Evolutionary conservation across 92 coral and sea anemone species (phyloP), one percentile per base, ranked within the genome.

Genomic region (Actinostola sp.): DNA sequence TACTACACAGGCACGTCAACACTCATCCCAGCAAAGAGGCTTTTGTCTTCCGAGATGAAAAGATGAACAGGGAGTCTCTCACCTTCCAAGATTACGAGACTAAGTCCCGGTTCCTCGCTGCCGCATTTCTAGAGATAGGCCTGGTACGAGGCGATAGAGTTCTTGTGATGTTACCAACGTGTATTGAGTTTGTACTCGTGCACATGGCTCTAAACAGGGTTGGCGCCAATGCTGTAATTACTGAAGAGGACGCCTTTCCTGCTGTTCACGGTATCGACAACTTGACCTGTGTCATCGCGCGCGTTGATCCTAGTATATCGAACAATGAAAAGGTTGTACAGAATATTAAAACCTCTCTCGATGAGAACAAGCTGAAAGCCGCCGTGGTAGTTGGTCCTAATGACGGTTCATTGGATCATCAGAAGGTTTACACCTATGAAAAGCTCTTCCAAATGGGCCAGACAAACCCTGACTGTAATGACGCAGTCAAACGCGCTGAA

Each of bases 151-250:
- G 88, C 11, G 82, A 82, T 21, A 68, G 61, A 34, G 88, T 69
- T 27, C 62, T 72, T n/a, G 26, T 68, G 5, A 34, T 82, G 61
- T 36, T 69, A 4, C 82, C 88, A 11, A 48, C 53, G 8, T n/a
- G 67, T 65, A 13, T 75, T 19, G 88, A 82, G 72, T 75, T 67
- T 41, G 48, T 56, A 23, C 19, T 82, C 23, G 35, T 64, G 25
- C 66, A 75, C 70, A 67, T 82, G 73, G 87, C 88, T 8, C 50
- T 82, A 19, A 68, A 67, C 65, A 49, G 88, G 51, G 27, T 82
- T 49, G 88, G 88, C 20, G 73, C 56, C 39, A 67, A 46, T 41
- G 76, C 66, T 5, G 29, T 66, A n/a, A 30, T 16, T 12, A 15
- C 20, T 44, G 72, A 66, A 27, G 72, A 44, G 0, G 58, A 27